Evolutionary conservation across 1,140 invertebrate species (phyloP), one percentile per base, ranked within the genome.

Genomic region (Drosophila grimshawi): DNA sequence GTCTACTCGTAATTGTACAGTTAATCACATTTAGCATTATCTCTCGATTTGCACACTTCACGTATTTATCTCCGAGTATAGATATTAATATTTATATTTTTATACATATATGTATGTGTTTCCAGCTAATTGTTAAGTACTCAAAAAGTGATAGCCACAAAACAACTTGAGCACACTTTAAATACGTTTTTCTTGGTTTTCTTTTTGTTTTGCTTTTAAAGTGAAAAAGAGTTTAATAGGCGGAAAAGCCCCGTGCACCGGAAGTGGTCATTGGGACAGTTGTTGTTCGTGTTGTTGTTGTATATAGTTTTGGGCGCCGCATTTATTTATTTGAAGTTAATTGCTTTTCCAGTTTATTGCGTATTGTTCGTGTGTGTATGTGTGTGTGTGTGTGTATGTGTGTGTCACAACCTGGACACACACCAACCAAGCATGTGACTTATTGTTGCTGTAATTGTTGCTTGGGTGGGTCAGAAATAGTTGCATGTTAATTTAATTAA

Each of bases 401-500:
- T 59, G 65, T 61, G 46, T 46, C 33, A 60, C 27, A 19, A 43
- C 10, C n/a, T 8, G n/a, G 10, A 43, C 39, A 43, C 39, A 43
- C 39, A 43, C 39, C 8, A 49, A 30, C 2, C 5, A 19, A 4
- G 27, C 3, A 43, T 62, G 49, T 48, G 57, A 61, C 35, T 53
- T 53, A 53, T 62, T 63, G 67, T 48, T 33, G 48, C 27, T 33
- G 48, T 29, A 41, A 41, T 56, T 29, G 35, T 55, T 30, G 60
- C 35, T 29, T 11, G 32, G 46, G n/a, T 39, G 61, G 62, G 51
- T 51, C 62, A 52, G 79, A 67, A 83, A 68, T 77, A 66, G 72
- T 80, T 83, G 81, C 77, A 83, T 80, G 10, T 61, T 19, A 19
- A 19, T 19, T 61, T 80, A 83, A 85, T 85, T 85, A 80, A 64